Percentiles rank a stretch among this genome's conserved stretches.
Evolutionary conservation across 2,888 invertebrate genomes (phyloP).

Genomic region (Electrophaes corylata): DNA sequence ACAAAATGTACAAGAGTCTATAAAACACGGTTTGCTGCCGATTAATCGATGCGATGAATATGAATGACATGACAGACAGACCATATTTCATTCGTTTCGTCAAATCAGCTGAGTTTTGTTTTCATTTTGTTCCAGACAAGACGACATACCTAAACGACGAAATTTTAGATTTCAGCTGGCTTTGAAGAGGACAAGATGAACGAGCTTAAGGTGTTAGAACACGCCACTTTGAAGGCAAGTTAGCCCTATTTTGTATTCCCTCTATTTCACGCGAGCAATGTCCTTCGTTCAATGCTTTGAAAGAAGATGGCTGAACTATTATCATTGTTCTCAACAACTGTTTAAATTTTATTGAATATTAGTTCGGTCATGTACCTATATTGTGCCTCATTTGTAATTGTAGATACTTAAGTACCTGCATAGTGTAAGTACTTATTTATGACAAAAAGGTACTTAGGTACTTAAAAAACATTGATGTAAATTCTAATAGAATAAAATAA

Average conservation of each 20-base stretch:
- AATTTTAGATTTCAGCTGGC: conserved; percentile 1
- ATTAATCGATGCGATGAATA: too few relatives aligned
- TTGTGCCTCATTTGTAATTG: too few relatives aligned
- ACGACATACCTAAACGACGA: background rate
- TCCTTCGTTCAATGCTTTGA: conserved; percentile 2
- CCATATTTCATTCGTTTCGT: conserved; percentile 1
- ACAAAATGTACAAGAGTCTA: too few relatives aligned
- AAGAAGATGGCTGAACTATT: conserved; percentile 33
- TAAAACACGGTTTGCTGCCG: too few relatives aligned
- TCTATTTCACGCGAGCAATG: conserved; percentile 19
- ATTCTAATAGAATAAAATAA: too few relatives aligned
- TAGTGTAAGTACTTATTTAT: too few relatives aligned
- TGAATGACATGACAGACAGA: conserved; percentile 1
- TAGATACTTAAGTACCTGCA: background rate
- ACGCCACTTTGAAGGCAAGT: conserved; percentile 95
- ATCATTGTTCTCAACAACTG: background rate
- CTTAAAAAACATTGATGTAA: too few relatives aligned
- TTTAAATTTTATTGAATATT: background rate
- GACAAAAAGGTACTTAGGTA: too few relatives aligned
- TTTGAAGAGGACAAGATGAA: conserved; percentile 85
- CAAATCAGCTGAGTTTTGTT: conserved; percentile 81
- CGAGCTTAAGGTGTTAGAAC: conserved; percentile 97
- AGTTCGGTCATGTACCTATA: too few relatives aligned
- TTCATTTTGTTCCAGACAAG: conserved; percentile 52
- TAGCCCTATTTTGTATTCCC: background rate